A percentile compares a stretch with the other conserved stretches of the same genome.
Conservation (phyloP, 2,113 vertebrate species). For the Anguilla japonica region DNA sequence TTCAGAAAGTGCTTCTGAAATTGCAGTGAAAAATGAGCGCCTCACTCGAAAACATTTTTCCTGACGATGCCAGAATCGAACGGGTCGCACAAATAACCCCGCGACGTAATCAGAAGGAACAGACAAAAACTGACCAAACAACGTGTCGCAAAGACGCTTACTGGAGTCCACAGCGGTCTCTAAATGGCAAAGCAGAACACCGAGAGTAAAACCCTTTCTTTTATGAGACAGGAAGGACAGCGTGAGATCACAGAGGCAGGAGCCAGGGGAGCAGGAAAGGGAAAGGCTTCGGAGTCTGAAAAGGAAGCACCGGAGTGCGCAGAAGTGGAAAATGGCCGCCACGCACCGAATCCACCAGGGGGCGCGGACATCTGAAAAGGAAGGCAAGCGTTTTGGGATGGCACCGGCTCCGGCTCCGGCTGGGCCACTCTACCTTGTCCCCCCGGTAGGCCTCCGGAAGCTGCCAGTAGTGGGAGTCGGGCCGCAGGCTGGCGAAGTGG, state of each 20-base stretch:
- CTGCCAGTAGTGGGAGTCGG: constrained; percentile 93
- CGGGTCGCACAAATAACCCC: not conserved
- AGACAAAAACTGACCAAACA: not conserved
- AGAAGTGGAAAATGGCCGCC: not conserved
- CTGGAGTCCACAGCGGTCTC: not conserved
- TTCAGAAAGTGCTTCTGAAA: too few relatives aligned
- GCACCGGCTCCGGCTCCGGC: not conserved
- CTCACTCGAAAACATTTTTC: not conserved
- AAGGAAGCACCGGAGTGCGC: not conserved
- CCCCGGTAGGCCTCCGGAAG: constrained; percentile 81
- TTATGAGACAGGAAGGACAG: constrained; percentile 9
- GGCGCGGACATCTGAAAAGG: not conserved
- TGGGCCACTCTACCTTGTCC: constrained; percentile 82
- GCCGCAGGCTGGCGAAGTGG: constrained; percentile 78
- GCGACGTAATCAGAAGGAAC: not conserved
- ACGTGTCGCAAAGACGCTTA: not conserved
- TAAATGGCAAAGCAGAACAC: not conserved
- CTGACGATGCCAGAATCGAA: not conserved
- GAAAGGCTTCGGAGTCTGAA: not conserved
- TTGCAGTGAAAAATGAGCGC: too few relatives aligned
- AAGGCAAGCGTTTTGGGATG: not conserved
- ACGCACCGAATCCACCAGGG: not conserved
- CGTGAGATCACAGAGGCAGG: not conserved
- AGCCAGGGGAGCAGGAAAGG: not conserved
- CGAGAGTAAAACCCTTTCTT: not conserved